phyloP scores from a whole-genome alignment of 2,113 vertebrate genomes.

The Cyanocitta stelleri region DNA sequence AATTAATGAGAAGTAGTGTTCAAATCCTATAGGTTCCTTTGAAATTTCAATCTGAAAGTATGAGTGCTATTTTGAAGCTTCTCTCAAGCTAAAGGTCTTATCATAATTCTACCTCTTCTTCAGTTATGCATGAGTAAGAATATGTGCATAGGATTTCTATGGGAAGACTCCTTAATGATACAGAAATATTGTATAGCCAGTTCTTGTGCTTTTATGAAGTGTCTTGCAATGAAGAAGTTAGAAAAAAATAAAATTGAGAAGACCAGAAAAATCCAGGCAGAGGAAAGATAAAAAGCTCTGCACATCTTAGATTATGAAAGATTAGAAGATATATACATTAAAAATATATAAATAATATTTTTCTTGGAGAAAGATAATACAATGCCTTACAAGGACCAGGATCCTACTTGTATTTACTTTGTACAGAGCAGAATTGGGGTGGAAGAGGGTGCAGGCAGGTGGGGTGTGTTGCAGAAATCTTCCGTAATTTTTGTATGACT shows the following conservation, averaged over 20 bases:
- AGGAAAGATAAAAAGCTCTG: neutral
- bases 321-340: neutral
- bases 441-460: neutral
- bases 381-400: neutral
- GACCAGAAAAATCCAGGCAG: neutral
- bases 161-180: neutral
- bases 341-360: neutral
- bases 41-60: neutral
- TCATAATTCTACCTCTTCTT: neutral
- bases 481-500: neutral
- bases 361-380: neutral
- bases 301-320: neutral
- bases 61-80: neutral
- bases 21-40: neutral
- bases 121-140: neutral
- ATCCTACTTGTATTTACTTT: neutral
- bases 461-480: neutral
- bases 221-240: neutral
- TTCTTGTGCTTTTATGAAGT: neutral
- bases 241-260: neutral
- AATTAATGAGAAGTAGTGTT: neutral
- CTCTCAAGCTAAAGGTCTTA: neutral
- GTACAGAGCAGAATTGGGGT: neutral
- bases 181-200: neutral
- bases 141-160: neutral